Evolutionary conservation across 1,140 invertebrate genomes (phyloP), one percentile per base, ranked within the genome.

Genomic region (Akabosia matsudoensis): DNA sequence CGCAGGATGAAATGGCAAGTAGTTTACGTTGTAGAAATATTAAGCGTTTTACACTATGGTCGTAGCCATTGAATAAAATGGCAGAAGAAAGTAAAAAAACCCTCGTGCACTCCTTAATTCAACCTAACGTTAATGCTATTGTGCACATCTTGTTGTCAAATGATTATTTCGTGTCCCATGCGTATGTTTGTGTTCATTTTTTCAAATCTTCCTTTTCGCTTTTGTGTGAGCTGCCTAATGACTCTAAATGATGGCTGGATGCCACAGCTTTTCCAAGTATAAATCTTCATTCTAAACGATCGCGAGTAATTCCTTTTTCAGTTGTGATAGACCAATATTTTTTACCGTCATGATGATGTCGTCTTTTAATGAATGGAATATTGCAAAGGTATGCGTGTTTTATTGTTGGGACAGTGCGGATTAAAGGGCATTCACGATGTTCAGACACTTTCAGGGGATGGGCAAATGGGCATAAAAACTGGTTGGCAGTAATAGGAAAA

Each of bases 231-330:
- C 31, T 10, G 10, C 61, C 30, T 67, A 67, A 67, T 67, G 61
- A 67, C 31, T 4, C 61, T 67, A 67, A 67, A 67, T 67, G 61
- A 67, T 67, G 61, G 61, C 61, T 67, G 61, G 61, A 67, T 67
- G 61, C 61, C 61, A 67, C 61, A 30, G 24, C 28, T 67, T 67
- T 67, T 67, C 61, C 61, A 67, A 30, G 31, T 67, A 67, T 67
- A 67, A 67, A 67, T 67, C 61, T 67, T 67, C 3, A 16, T 2
- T 67, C 61, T 30, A 67, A 67, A 67, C 28, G 61, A 30, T 67
- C 61, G 61, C 31, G 61, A 67, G 61, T 67, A 67, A 67, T 67
- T 67, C 31, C 61, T 30, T 67, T 67, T 67, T 67, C 61, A 67
- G 13, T 67, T 31, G 3, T 13, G 61, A 67, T 24, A 67, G 28